Evolutionary conservation across 2,113 vertebrate species (phyloP).

Genomic region (Vulpes vulpes): DNA sequence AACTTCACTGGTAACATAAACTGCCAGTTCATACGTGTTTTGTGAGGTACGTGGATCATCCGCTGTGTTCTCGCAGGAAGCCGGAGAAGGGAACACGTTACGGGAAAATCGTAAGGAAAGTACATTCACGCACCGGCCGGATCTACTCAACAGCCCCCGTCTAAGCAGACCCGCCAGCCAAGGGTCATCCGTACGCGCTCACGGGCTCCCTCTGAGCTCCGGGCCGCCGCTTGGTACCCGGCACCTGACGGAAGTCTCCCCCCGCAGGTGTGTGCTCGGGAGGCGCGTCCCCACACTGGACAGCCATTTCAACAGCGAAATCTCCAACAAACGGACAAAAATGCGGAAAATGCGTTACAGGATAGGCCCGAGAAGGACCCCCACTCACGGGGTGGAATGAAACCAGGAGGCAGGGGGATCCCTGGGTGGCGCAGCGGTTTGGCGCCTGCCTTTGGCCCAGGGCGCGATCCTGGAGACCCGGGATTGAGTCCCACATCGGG

Average conservation of each 20-base stretch:
- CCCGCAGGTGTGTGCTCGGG: accelerated
- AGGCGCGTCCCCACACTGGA: not conserved
- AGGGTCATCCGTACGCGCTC: accelerated
- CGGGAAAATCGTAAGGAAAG: not conserved
- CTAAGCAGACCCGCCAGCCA: not conserved
- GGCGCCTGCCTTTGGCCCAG: too few species aligned
- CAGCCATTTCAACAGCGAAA: not conserved
- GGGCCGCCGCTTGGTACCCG: accelerated
- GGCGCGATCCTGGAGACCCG: too few species aligned
- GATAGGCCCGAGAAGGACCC: too few species aligned
- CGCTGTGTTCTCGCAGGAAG: not conserved
- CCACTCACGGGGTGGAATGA: accelerated
- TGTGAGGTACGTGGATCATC: too few species aligned
- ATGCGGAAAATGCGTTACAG: not conserved
- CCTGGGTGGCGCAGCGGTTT: too few species aligned
- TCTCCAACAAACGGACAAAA: not conserved
- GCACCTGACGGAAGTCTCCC: not conserved
- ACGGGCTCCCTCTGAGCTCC: accelerated
- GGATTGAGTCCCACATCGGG: too few species aligned
- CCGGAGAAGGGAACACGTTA: not conserved
- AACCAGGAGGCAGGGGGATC: too few species aligned
- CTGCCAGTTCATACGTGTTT: accelerated
- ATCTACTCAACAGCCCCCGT: accelerated
- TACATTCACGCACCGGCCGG: accelerated
- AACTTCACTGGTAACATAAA: not conserved